A percentile compares a stretch with the other conserved stretches of the same genome.
These are phyloP conservation scores for Echinops telfairi DNA, from an alignment of 2,113 vertebrate species.

Conservation along the genomic window DNA sequence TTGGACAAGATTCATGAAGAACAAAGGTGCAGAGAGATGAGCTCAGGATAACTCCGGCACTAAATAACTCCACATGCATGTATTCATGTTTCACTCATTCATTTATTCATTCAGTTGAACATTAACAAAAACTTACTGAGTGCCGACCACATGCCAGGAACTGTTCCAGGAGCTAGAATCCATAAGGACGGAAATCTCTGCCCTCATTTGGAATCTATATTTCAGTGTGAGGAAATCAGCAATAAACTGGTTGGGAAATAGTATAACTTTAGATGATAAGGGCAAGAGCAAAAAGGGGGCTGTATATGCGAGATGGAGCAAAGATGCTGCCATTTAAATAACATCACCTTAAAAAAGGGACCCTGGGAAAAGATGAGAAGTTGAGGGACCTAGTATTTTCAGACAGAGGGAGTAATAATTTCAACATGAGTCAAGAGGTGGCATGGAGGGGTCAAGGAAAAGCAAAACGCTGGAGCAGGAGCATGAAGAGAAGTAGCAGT, in stretches of 20 bases:
- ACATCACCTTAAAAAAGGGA: slow-evolving; percentile 2
- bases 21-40: slow-evolving; percentile 70
- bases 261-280: background rate
- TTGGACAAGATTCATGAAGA: slow-evolving; percentile 66
- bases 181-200: slow-evolving; percentile 25
- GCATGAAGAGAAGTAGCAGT: background rate
- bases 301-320: background rate
- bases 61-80: slow-evolving; percentile 54
- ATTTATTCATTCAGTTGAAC: slow-evolving; percentile 61
- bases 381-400: background rate
- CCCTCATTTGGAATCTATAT: background rate
- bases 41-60: slow-evolving; percentile 33
- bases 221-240: background rate
- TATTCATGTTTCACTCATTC: slow-evolving; percentile 55
- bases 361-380: slow-evolving; percentile 29
- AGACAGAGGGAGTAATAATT: background rate
- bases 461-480: slow-evolving; percentile 1
- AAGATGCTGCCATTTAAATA: background rate
- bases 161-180: slow-evolving; percentile 25
- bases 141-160: slow-evolving; percentile 34
- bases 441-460: background rate
- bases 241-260: slow-evolving; percentile 9
- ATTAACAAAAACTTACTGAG: slow-evolving; percentile 63
- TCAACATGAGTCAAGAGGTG: background rate
- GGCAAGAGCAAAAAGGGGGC: background rate